Evolutionary conservation across 2,113 vertebrate genomes (phyloP).

Genomic region (Amia ocellicauda): DNA sequence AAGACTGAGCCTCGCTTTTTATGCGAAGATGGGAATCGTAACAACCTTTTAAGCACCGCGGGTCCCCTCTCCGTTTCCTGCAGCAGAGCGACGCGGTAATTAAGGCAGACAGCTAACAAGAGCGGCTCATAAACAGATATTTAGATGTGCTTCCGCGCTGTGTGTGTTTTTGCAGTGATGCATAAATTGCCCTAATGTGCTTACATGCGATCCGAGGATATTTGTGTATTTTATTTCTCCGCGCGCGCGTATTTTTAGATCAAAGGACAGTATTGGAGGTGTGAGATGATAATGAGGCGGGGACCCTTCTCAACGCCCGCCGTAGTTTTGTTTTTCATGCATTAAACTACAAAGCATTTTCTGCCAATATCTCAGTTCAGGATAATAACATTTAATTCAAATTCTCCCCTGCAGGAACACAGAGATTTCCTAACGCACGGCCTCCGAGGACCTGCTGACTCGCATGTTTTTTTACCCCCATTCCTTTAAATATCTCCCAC

Average conservation of each 20-base stretch:
- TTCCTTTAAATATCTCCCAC: too few species aligned
- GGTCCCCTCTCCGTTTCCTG: too few species aligned
- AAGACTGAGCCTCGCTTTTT: too few species aligned
- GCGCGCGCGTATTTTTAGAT: neutral
- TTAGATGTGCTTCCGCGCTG: neutral
- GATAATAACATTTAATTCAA: too few species aligned
- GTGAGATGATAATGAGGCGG: too few species aligned
- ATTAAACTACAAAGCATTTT: neutral
- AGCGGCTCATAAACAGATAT: neutral
- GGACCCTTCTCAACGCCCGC: neutral
- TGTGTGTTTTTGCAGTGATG: neutral
- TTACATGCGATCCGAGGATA: neutral
- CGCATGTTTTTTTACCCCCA: too few species aligned
- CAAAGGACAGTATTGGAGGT: neutral
- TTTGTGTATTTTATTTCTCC: neutral
- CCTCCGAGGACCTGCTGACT: too few species aligned
- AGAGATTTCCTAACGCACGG: too few species aligned
- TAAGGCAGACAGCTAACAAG: neutral
- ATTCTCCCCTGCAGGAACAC: too few species aligned
- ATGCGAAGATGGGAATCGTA: neutral
- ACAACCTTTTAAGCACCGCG: neutral
- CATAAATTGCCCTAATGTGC: neutral
- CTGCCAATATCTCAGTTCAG: too few species aligned
- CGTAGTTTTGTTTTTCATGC: neutral
- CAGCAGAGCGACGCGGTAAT: neutral